Evolutionary conservation across 2,797 vertebrate genomes (phyloP), one percentile per base, ranked within the genome.

Genomic region (Brotula barbata): DNA sequence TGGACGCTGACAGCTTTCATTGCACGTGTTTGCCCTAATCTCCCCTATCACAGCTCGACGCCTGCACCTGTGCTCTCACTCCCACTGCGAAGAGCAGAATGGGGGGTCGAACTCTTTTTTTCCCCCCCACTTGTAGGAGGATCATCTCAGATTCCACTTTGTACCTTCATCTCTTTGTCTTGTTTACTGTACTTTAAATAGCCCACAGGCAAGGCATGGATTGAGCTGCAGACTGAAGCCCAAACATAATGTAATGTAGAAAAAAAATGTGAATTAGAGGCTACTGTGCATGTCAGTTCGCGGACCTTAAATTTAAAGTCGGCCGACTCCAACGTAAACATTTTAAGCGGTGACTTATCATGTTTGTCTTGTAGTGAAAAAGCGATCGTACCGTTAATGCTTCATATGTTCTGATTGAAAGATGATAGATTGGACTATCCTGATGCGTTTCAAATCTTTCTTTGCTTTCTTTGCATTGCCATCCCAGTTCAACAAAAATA

Each of bases 31-130:
- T 66, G 34, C 42, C 41, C 41, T 49, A 46, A 50, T 60, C 43
- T 37, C n/a, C 66, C 21, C 41, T 58, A 25, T 67, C 56, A 51
- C 45, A 77, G 40, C 58, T 68, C 40, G 64, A n/a, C 60, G 57
- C 23, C 48, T 64, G 72, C 75, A 81, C 23, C 59, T 83, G 63
- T n/a, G n/a, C 52, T 67, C 21, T 39, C 40, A 36, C 46, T 28
- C 25, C 51, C 15, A 42, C 33, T 36, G 7, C 33, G 57, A 47
- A 71, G 23, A 53, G 6, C 23, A 46, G 15, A 49, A 46, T 10
- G n/a, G 11, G 31, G 40, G 57, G 21, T 22, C 47, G 34, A 22
- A 31, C 12, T 36, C 48, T 33, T 46, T 4, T 34, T 57, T 64
- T 62, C 64, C 13, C 17, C 3, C 44, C 3, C 44, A n/a, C 36